phyloP scores from a whole-genome alignment of 1,140 invertebrate species.

The Drosophila lacteicornis region DNA sequence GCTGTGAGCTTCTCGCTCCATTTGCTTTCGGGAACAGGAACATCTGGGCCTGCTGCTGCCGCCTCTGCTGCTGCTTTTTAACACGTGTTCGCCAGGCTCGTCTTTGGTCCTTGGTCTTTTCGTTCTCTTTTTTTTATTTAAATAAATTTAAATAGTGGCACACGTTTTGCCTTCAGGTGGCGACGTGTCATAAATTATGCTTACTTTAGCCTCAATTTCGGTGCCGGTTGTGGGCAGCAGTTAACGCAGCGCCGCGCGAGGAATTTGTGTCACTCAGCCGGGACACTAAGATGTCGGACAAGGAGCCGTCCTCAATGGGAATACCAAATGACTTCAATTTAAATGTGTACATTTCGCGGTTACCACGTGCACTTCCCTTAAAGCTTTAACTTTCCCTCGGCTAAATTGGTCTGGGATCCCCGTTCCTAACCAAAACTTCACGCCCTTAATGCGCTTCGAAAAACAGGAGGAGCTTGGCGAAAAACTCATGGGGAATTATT shows the following conservation, averaged over 20 bases:
- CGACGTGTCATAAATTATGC: conserved; percentile 80
- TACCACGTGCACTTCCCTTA: conserved; percentile 2
- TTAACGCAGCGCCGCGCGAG: conserved; percentile 36
- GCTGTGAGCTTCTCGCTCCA: conserved; percentile 71
- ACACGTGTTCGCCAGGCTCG: conserved; percentile 64
- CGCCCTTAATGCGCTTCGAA: conserved; percentile 56
- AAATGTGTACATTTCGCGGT: conserved; percentile 10
- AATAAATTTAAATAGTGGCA: conserved; percentile 77
- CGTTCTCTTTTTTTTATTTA: conserved; percentile 24
- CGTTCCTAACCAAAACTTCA: conserved; percentile 23
- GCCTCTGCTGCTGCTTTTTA: conserved; percentile 40
- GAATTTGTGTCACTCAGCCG: conserved; percentile 67
- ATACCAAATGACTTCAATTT: conserved; percentile 65
- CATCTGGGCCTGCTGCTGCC: conserved; percentile 44
- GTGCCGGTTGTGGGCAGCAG: conserved; percentile 48
- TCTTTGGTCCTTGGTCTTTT: conserved; percentile 27
- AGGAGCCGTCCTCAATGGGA: conserved; percentile 41
- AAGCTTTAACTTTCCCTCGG: conserved; percentile 23
- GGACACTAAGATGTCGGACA: conserved; percentile 45
- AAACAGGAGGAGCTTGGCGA: conserved; percentile 5
- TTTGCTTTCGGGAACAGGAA: conserved; percentile 62
- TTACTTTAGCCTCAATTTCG: conserved; percentile 76
- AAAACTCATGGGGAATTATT: conserved; percentile 33
- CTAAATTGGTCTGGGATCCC: conserved; percentile 11
- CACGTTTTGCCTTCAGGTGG: conserved; percentile 58